Conservation (phyloP, 2,113 vertebrate genomes). For the Protobothrops flavoviridis region DNA sequence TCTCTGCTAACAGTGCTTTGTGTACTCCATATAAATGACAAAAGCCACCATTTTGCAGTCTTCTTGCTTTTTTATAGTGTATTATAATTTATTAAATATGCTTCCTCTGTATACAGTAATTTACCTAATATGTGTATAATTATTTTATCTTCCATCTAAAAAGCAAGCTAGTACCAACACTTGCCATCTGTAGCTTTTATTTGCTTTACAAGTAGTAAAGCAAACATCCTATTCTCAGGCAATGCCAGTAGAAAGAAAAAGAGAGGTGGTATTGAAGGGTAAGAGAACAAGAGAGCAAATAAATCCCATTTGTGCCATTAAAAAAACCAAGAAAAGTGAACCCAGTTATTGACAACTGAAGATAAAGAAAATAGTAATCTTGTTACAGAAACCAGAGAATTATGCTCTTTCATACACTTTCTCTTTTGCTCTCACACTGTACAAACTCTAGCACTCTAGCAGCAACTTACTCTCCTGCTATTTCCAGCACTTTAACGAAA, state of each 20-base stretch:
- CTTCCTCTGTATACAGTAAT: neutral
- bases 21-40: neutral
- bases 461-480: constrained; percentile 78
- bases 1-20: neutral
- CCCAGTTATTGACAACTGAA: constrained; percentile 77
- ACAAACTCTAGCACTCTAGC: constrained; percentile 75
- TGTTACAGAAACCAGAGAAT: constrained; percentile 82
- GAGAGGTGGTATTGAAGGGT: constrained; percentile 61
- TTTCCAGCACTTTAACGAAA: constrained; percentile 82
- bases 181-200: constrained; percentile 58
- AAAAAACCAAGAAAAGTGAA: constrained; percentile 73
- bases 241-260: constrained; percentile 51
- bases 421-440: constrained; percentile 71
- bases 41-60: neutral
- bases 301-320: constrained; percentile 78
- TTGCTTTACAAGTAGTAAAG: constrained; percentile 55
- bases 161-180: constrained; percentile 62
- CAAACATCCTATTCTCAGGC: constrained; percentile 70
- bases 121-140: constrained; percentile 12
- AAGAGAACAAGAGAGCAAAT: constrained; percentile 68
- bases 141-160: constrained; percentile 63
- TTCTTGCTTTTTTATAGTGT: fast-evolving
- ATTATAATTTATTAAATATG: neutral
- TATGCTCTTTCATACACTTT: constrained; percentile 68
- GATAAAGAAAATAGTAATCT: constrained; percentile 84